phyloP scores from a whole-genome alignment of 2,888 invertebrate species.

The Auanema freiburgensis region DNA sequence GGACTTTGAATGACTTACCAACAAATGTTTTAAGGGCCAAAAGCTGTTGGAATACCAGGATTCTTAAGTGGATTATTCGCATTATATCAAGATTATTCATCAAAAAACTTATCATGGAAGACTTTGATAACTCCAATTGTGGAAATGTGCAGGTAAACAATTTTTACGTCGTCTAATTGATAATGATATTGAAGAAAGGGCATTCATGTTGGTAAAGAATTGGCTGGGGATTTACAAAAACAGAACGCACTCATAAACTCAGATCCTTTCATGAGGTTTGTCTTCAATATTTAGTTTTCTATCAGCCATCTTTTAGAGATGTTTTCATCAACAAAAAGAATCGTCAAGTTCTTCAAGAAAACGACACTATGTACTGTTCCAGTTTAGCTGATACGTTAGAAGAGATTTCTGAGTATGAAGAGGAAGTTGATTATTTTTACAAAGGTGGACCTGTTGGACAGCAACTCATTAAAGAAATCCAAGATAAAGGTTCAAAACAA shows the following conservation, averaged over 20 bases:
- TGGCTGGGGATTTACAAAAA: conserved; percentile 15
- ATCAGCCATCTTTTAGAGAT: conserved; percentile 10
- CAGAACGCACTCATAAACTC: conserved; percentile 14
- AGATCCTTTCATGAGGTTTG: conserved; percentile 10
- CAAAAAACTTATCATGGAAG: conserved; percentile 18
- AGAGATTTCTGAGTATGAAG: conserved; percentile 32
- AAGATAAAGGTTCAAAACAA: conserved; percentile 13
- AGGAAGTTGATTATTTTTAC: conserved; percentile 35
- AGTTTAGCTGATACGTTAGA: conserved; percentile 26
- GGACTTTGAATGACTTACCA: background rate
- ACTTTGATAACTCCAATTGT: conserved; percentile 22
- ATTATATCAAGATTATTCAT: conserved; percentile 24
- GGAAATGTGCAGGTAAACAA: conserved; percentile 21
- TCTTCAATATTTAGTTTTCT: background rate
- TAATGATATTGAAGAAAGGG: conserved; percentile 18
- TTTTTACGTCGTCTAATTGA: background rate
- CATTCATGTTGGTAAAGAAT: conserved; percentile 19
- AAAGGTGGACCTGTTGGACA: conserved; percentile 19
- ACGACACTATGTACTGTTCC: conserved; percentile 27
- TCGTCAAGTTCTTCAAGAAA: conserved; percentile 13
- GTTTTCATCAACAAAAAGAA: conserved; percentile 18
- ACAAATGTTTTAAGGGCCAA: conserved; percentile 19
- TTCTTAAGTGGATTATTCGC: conserved; percentile 29
- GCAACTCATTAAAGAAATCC: conserved; percentile 22
- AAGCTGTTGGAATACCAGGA: conserved; percentile 29